phyloP scores from a whole-genome alignment of 2,113 vertebrate genomes.

The Erythrolamprus reginae region DNA sequence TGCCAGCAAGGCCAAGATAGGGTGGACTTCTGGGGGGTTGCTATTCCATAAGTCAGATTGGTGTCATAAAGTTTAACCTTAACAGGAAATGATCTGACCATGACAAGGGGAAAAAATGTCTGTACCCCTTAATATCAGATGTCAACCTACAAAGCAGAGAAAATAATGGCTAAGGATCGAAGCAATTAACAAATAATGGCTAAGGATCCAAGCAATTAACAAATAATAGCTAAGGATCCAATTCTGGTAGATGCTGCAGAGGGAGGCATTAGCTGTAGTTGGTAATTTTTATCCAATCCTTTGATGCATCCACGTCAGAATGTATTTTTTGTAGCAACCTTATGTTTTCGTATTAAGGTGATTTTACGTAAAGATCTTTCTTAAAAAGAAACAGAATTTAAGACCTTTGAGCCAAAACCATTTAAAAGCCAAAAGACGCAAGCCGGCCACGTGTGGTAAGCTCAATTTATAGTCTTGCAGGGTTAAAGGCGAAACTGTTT shows the following conservation, averaged over 20 bases:
- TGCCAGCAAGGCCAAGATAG: not conserved
- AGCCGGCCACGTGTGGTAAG: not conserved
- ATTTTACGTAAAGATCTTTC: not conserved
- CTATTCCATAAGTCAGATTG: not conserved
- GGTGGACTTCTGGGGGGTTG: not conserved
- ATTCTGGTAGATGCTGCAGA: not conserved
- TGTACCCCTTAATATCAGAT: too few relatives aligned
- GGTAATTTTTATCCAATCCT: conserved; percentile 20
- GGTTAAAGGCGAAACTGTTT: conserved; percentile 56
- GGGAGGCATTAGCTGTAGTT: not conserved
- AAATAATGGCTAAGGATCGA: not conserved
- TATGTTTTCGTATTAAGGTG: not conserved
- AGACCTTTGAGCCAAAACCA: not conserved
- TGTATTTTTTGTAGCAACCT: not conserved
- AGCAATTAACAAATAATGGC: not conserved
- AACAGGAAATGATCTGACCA: too few relatives aligned
- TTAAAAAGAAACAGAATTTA: not conserved
- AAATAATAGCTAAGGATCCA: not conserved
- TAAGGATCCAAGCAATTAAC: too few relatives aligned
- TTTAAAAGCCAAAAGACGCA: not conserved
- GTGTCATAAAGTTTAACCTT: too few relatives aligned
- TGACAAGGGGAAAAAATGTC: too few relatives aligned
- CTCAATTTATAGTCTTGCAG: not conserved
- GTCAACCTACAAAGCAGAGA: not conserved
- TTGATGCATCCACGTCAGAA: not conserved